Percentiles rank a stretch among this genome's conserved stretches.
Evolutionary conservation across 1,140 invertebrate species (phyloP).

Genomic region (Oscheius sp.): DNA sequence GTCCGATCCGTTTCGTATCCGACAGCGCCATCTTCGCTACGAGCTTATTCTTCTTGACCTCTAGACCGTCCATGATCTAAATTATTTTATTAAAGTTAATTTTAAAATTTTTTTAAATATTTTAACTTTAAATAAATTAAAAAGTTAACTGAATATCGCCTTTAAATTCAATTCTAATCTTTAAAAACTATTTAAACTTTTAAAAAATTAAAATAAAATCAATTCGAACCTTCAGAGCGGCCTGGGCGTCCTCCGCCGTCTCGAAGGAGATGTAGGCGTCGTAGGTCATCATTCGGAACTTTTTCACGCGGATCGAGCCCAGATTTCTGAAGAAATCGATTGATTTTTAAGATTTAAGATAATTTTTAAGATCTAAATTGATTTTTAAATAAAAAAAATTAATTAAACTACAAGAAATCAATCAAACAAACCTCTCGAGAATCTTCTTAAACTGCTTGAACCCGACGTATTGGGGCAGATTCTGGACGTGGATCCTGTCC

Average conservation of each 20-base stretch:
- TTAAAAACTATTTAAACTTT: not conserved
- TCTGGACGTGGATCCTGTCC: slow-evolving; percentile 31
- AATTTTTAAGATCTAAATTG: too few species aligned
- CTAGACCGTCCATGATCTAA: slow-evolving; percentile 32
- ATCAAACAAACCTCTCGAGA: slow-evolving; percentile 19
- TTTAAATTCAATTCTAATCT: not conserved
- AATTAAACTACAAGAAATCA: not conserved
- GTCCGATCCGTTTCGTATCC: slow-evolving; percentile 12
- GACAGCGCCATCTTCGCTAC: slow-evolving; percentile 27
- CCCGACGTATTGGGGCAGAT: slow-evolving; percentile 31
- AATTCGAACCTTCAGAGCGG: slow-evolving; percentile 11
- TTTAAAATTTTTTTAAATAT: too few species aligned
- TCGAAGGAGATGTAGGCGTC: slow-evolving; percentile 38
- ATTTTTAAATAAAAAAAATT: slow-evolving; percentile 4
- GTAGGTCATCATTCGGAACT: slow-evolving; percentile 34
- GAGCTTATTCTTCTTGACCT: slow-evolving; percentile 31
- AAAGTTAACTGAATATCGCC: not conserved
- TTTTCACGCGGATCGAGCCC: slow-evolving; percentile 25
- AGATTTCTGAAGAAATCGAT: slow-evolving; percentile 21
- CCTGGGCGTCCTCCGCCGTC: slow-evolving; percentile 30
- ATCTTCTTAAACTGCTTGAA: slow-evolving; percentile 33
- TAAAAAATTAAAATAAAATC: slow-evolving; percentile 3
- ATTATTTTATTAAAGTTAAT: too few species aligned
- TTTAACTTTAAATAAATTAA: too few species aligned
- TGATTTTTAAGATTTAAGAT: too few species aligned